A percentile compares a stretch with the other conserved stretches of the same genome.
These are phyloP conservation scores for Rhinoraja longicauda DNA, from an alignment of 2,797 vertebrate species.

Conservation along the genomic window DNA sequence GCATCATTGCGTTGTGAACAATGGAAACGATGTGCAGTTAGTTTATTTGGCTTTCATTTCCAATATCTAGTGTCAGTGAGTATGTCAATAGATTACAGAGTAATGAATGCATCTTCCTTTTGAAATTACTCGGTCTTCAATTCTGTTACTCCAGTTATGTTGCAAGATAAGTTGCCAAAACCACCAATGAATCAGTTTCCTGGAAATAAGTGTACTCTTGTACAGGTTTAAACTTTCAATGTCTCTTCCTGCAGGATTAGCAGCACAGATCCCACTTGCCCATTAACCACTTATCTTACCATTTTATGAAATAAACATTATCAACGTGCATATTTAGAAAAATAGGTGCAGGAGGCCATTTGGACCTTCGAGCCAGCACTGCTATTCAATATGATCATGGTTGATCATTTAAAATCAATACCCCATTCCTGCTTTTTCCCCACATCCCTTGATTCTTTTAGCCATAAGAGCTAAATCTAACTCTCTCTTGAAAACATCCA, in stretches of 20 bases:
- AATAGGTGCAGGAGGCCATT: too few species aligned
- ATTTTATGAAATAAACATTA: background rate
- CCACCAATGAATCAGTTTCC: background rate
- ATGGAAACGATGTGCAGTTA: background rate
- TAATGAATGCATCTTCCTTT: background rate
- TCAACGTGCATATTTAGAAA: too few species aligned
- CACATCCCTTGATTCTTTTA: too few species aligned
- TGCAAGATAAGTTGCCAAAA: background rate
- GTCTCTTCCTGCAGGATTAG: background rate
- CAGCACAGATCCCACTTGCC: too few species aligned
- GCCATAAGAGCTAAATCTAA: too few species aligned
- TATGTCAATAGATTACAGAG: background rate
- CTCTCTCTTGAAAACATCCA: too few species aligned
- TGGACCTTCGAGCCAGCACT: too few species aligned
- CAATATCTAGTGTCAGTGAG: too few species aligned
- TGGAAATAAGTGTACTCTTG: background rate
- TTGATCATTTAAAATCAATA: too few species aligned
- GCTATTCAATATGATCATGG: too few species aligned
- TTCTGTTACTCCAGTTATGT: background rate
- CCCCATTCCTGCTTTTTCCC: too few species aligned
- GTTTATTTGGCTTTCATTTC: background rate
- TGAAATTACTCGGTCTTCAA: background rate
- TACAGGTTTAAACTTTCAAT: background rate
- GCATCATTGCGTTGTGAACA: background rate
- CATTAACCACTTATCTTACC: background rate